phyloP scores from a whole-genome alignment of 2,113 vertebrate genomes.

The Urocitellus parryii region DNA sequence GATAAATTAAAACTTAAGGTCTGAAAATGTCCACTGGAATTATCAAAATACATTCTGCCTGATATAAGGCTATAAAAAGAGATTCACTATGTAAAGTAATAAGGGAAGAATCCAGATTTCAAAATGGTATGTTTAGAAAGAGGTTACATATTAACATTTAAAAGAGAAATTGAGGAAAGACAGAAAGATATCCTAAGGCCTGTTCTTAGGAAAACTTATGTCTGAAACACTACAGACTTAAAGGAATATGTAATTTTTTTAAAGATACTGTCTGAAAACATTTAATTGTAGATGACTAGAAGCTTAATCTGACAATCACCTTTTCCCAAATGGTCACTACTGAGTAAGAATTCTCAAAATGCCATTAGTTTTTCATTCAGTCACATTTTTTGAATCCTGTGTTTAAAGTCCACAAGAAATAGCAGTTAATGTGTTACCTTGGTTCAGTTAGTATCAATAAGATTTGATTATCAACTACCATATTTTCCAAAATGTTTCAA shows the following conservation, averaged over 20 bases:
- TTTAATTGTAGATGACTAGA: neutral
- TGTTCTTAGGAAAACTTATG: neutral
- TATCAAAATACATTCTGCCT: neutral
- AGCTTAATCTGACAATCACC: neutral
- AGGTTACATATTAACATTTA: neutral
- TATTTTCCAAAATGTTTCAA: slow-evolving; percentile 49
- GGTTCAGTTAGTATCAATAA: neutral
- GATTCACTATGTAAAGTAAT: neutral
- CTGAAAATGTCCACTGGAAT: neutral
- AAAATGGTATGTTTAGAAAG: slow-evolving; percentile 22
- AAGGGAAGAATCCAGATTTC: neutral
- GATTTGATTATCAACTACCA: neutral
- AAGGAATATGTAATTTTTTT: neutral
- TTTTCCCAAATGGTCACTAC: neutral
- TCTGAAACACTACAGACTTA: neutral
- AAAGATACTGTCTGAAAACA: neutral
- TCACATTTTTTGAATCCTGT: neutral
- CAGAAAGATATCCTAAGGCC: neutral
- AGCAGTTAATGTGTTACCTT: neutral
- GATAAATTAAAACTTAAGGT: neutral
- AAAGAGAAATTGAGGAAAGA: neutral
- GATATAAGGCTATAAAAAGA: neutral
- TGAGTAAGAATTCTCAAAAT: neutral
- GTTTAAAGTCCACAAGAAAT: neutral
- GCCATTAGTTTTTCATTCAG: neutral